Conservation (phyloP, 2,888 invertebrate species). For the Bembecia ichneumoniformis region DNA sequence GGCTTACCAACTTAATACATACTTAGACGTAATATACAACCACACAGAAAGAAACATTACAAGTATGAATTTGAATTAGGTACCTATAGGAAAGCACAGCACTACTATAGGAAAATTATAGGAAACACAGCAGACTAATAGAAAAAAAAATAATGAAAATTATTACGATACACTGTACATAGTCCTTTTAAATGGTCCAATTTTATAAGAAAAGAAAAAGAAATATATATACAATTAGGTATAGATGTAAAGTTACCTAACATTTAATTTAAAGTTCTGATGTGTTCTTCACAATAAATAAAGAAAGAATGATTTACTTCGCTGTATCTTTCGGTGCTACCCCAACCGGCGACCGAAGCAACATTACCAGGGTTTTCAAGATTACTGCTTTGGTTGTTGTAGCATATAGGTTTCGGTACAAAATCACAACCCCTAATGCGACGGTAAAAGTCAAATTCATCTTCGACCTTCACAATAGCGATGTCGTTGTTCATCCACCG, state of each 20-base stretch:
- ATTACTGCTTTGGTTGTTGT: constrained; percentile 29
- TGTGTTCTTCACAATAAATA: neutral
- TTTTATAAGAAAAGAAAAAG: too few relatives aligned
- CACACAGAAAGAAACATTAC: too few relatives aligned
- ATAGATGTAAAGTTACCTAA: neutral
- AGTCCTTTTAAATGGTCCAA: too few relatives aligned
- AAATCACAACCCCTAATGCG: constrained; percentile 38
- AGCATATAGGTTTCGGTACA: constrained; percentile 30
- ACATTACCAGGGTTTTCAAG: constrained; percentile 26
- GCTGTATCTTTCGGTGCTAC: constrained; percentile 28
- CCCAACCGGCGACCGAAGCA: constrained; percentile 37
- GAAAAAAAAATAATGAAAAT: too few relatives aligned
- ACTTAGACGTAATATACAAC: too few relatives aligned
- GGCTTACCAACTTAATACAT: too few relatives aligned
- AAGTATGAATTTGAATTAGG: too few relatives aligned
- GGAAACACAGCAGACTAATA: too few relatives aligned
- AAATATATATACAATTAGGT: too few relatives aligned
- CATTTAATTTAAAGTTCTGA: neutral
- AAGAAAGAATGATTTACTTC: constrained; percentile 22
- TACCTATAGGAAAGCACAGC: too few relatives aligned
- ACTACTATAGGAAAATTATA: too few relatives aligned
- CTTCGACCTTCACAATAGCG: constrained; percentile 40
- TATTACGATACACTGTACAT: too few relatives aligned
- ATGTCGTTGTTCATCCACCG: constrained; percentile 52
- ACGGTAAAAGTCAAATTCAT: constrained; percentile 38